These are phyloP conservation scores for Strigamia transsilvanica DNA, from an alignment of 2,888 invertebrate genomes.

Conservation along the genomic window DNA sequence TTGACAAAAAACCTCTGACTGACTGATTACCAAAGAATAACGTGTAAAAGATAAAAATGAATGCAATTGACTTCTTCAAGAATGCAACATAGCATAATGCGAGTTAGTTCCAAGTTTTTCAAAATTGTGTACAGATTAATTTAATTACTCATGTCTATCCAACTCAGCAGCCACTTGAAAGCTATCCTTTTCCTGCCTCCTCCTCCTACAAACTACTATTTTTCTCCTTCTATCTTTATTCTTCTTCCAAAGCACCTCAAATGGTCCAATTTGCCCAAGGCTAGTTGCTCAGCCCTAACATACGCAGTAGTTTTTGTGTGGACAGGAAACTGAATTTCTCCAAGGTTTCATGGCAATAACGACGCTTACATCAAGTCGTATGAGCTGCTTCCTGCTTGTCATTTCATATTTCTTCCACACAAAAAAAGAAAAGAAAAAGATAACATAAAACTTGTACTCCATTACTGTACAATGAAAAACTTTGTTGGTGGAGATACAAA, in stretches of 20 bases:
- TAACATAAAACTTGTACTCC: not conserved
- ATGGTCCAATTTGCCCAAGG: slow-evolving; percentile 36
- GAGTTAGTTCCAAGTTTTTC: too few relatives aligned
- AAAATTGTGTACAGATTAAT: not conserved
- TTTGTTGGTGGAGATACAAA: not conserved
- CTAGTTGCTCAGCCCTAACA: slow-evolving; percentile 14
- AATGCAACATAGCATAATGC: too few relatives aligned
- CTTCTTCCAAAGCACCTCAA: slow-evolving; percentile 46
- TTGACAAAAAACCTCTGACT: too few relatives aligned
- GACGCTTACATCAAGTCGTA: slow-evolving; percentile 31
- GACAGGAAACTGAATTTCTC: slow-evolving; percentile 45
- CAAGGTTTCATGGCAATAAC: slow-evolving; percentile 33
- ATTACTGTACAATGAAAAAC: not conserved
- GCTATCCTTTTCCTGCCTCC: not conserved
- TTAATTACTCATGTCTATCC: not conserved
- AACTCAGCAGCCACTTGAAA: not conserved
- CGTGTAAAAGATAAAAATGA: too few relatives aligned
- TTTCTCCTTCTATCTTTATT: not conserved
- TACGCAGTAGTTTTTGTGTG: slow-evolving; percentile 31
- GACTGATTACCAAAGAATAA: too few relatives aligned
- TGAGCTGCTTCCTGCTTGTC: slow-evolving; percentile 49
- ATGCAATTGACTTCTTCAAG: too few relatives aligned
- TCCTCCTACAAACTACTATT: too few relatives aligned
- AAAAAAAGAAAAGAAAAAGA: slow-evolving; percentile 7
- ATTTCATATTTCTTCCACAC: not conserved